Base-by-base conservation (phyloP, 2,888 invertebrate species). In the Oligia fasciuncula region DNA sequence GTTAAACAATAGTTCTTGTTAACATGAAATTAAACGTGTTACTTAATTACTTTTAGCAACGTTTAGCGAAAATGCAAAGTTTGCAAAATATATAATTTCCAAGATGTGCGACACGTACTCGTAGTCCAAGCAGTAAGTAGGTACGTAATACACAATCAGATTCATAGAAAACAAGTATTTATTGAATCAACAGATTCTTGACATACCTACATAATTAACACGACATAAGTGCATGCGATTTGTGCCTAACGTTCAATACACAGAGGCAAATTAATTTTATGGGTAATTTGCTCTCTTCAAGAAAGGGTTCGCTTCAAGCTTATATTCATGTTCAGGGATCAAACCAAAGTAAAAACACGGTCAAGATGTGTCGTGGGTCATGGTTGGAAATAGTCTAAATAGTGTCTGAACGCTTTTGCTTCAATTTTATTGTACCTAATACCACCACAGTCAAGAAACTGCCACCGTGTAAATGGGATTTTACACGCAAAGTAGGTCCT, bases 101-200 rank as follows among this genome's bases (percentile, higher is more conserved):
- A 71, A 70, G 49, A 54, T 62, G 13, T 51, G 68, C 71, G 46
- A 80, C 43, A 60, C 35, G 35, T 60, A 72, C 51, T 72, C 62
- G 63, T 29, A 29, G 29, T 29, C 29, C 29, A 74, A 77, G 79
- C 70, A 72, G 60, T 82, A 75, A 23, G 40, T 65, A 65, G 23
- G 73, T 60, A 86, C 85, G 82, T 88, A 85, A 82, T 72, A 54
- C 29, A 35, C 5, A 76, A 60, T n/a, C n/a, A n/a, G n/a, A n/a
- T 69, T 70, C 13, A 72, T 66, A 51, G 51, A 73, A 71, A 77
- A 73, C 68, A 68, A 74, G 19, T 29, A 54, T 70, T 83, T 74
- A 77, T 76, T 83, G 79, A 77, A 78, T 83, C 76, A 40, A 71
- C 86, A 79, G 13, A 80, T 80, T 85, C 72, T 80, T 72, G 54